These are phyloP conservation scores for Mantis religiosa DNA, from an alignment of 2,888 invertebrate species.

Conservation along the genomic window DNA sequence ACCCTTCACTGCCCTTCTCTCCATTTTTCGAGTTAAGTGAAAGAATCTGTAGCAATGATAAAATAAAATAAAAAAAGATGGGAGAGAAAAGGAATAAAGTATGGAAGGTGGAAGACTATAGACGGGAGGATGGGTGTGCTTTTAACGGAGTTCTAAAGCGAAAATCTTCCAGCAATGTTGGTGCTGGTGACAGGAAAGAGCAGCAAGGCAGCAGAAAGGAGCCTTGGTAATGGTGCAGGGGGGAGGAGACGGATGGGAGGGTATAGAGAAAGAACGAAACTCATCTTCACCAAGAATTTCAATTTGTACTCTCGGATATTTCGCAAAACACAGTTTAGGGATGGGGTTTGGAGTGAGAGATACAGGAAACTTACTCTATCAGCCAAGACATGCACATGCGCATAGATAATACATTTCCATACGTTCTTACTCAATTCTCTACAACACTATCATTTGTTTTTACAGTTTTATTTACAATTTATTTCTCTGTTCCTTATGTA, in stretches of 20 bases:
- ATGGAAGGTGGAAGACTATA: not conserved
- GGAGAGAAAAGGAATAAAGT: constrained; percentile 1
- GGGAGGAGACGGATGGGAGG: not conserved
- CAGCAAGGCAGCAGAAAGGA: not conserved
- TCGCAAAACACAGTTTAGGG: not conserved
- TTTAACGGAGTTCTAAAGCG: not conserved
- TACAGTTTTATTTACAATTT: too few species aligned
- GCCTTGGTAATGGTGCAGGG: not conserved
- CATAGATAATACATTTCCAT: too few species aligned
- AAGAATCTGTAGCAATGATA: constrained; percentile 26
- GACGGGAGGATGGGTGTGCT: not conserved
- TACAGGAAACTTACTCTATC: not conserved
- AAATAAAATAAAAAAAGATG: constrained; percentile 10
- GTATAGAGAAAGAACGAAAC: constrained; percentile 13
- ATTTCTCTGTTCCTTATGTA: too few species aligned
- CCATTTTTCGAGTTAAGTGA: constrained; percentile 15
- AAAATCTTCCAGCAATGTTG: not conserved
- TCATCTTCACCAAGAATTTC: constrained; percentile 27
- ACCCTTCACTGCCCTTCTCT: constrained; percentile 8
- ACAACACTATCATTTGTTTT: too few species aligned
- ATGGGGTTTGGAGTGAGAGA: not conserved
- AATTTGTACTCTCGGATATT: constrained; percentile 25
- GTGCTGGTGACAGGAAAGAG: not conserved
- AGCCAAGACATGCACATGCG: not conserved
- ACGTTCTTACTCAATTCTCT: too few species aligned